These are phyloP conservation scores for Prionailurus bengalensis DNA, from an alignment of 2,113 vertebrate species.

Conservation along the genomic window DNA sequence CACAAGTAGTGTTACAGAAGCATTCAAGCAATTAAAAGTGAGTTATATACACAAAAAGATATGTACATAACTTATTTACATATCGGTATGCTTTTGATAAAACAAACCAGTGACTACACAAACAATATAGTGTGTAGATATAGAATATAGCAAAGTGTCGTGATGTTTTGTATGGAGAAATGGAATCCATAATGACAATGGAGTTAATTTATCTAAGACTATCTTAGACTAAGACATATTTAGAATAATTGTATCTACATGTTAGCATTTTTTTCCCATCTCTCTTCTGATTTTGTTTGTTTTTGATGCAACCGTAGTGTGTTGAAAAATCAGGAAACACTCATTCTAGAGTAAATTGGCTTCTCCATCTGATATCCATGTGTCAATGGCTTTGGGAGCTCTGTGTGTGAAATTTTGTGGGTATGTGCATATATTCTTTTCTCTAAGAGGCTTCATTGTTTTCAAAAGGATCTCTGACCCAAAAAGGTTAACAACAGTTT, in stretches of 20 bases:
- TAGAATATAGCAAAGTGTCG: neutral
- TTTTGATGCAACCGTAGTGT: neutral
- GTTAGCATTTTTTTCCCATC: neutral
- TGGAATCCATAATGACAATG: neutral
- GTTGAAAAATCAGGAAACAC: neutral
- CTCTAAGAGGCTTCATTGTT: neutral
- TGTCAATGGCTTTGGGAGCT: neutral
- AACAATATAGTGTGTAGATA: neutral
- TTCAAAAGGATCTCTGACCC: neutral
- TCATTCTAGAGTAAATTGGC: neutral
- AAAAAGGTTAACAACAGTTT: neutral
- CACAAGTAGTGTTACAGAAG: neutral
- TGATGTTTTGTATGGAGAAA: neutral
- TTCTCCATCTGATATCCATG: neutral
- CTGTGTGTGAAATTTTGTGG: neutral
- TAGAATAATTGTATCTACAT: neutral
- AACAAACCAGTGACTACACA: neutral
- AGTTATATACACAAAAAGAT: neutral
- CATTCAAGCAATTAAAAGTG: slow-evolving; percentile 24
- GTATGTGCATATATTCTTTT: neutral
- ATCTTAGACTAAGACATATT: neutral
- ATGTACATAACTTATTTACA: neutral
- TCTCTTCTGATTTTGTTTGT: neutral
- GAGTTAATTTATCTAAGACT: neutral
- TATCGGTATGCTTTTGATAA: neutral